Evolutionary conservation across 2,113 vertebrate genomes (phyloP).

Genomic region (Natator depressus): DNA sequence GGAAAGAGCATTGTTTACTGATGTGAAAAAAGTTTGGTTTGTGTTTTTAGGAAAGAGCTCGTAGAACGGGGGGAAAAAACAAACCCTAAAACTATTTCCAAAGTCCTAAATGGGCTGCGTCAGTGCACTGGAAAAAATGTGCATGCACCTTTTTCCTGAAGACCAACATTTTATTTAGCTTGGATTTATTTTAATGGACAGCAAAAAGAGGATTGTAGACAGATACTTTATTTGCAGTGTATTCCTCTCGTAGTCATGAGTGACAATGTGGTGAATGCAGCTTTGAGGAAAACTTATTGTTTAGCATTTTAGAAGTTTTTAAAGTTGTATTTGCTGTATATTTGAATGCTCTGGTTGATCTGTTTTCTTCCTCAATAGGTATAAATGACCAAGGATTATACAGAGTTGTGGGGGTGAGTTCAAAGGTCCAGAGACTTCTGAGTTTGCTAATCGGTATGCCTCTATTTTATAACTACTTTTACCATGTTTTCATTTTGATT

Average conservation of each 20-base stretch:
- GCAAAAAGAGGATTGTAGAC: constrained; percentile 15
- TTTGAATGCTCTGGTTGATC: constrained; percentile 19
- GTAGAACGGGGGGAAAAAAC: not conserved
- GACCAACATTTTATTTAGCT: not conserved
- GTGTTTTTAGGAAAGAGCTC: not conserved
- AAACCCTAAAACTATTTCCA: not conserved
- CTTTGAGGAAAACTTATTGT: constrained; percentile 37
- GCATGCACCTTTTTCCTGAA: not conserved
- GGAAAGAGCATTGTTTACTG: constrained; percentile 12
- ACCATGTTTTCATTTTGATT: constrained; percentile 26
- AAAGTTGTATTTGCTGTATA: not conserved
- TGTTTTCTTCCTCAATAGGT: constrained; percentile 78
- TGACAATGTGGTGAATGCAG: not conserved
- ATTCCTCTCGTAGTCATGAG: constrained; percentile 14
- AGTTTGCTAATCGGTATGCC: constrained; percentile 94
- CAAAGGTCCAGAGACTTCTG: constrained; percentile 98
- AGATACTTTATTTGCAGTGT: constrained; percentile 22
- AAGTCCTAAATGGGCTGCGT: not conserved
- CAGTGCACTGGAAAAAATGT: not conserved
- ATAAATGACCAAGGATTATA: constrained; percentile 98
- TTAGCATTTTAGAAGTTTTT: not conserved
- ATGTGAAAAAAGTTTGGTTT: not conserved
- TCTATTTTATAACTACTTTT: constrained; percentile 80
- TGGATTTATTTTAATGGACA: constrained; percentile 14
- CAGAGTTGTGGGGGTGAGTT: constrained; percentile 97